Evolutionary conservation across 2,113 vertebrate species (phyloP), one percentile per base, ranked within the genome.

Genomic region (Telmatochromis sp.): DNA sequence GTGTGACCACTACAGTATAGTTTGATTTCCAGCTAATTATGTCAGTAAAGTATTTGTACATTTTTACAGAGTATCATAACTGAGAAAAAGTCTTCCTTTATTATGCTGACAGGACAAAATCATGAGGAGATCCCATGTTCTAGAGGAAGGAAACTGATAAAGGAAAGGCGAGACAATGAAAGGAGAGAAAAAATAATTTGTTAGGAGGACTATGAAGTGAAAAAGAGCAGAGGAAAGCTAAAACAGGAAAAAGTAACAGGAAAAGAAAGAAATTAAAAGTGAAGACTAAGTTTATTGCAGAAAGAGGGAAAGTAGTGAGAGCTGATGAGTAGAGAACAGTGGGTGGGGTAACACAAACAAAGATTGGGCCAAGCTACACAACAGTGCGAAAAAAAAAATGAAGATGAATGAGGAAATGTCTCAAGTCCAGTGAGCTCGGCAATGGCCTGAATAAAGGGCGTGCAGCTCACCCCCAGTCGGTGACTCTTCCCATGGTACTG

Each of bases 401-500:
- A 49, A 31, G 70, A 78, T 31, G 42, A 78, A 89, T 84, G 85
- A 91, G 35, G 17, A 65, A 86, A 54, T 84, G 83, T 88, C 89
- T 88, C 58, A 86, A 89, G 84, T 90, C 40, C 86, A 84, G 85
- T 93, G 91, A 93, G 73, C 86, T 85, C 17, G 2, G 65, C 31
- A 31, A 79, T 63, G 78, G 88, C 75, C 73, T 89, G 87, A 89
- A 87, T 87, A 86, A 87, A 85, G 80, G 83, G 79, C 51, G 14
- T 54, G 70, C 82, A 78, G 89, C 87, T 65, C 85, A 35, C n/a
- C 63, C 15, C 33, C 12, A 11, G 68, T 60, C 80, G 45, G 83
- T 86, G 90, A 89, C 84, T 91, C 92, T 83, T 86, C 80, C 84
- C 93, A 87, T 94, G 94, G 92, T 95, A 95, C 94, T 86, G 95